Evolutionary conservation across 2,888 invertebrate genomes (phyloP).

Genomic region (Apotomis betuletana): DNA sequence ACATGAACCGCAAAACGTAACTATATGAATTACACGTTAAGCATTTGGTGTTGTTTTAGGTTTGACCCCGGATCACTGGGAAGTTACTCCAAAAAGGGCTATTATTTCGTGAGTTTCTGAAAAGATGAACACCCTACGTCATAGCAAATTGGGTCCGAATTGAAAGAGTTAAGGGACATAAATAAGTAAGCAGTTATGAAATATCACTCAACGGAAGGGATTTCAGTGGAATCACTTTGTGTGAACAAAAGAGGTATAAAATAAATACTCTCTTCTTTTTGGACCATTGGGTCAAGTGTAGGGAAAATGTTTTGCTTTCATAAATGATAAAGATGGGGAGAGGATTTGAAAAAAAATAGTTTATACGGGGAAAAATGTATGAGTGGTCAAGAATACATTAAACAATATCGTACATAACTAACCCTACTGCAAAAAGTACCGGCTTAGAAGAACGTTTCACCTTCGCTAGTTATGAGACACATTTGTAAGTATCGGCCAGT

Average conservation of each 20-base stretch:
- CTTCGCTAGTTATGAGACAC: no score
- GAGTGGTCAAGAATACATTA: no score
- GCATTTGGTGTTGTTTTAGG: constrained; percentile 28
- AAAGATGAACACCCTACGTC: background rate
- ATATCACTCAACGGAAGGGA: background rate
- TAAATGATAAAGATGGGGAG: background rate
- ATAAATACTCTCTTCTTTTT: constrained; percentile 10
- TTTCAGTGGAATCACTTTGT: constrained; percentile 22
- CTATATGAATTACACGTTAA: constrained; percentile 12
- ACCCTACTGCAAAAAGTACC: no score
- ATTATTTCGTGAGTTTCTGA: background rate
- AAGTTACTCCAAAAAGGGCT: background rate
- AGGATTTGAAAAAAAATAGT: background rate
- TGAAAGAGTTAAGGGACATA: background rate
- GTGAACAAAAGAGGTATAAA: constrained; percentile 8
- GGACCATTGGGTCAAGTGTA: background rate
- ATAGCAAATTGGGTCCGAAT: background rate
- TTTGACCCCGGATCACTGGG: constrained; percentile 25
- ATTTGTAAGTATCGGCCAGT: no score
- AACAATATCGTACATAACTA: no score
- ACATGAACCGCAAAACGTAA: background rate
- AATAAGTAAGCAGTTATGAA: background rate
- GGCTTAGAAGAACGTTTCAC: no score
- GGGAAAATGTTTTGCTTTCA: background rate
- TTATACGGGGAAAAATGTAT: background rate